Evolutionary conservation across 2,888 invertebrate genomes (phyloP).

Genomic region (Alloscopus bannaensis): DNA sequence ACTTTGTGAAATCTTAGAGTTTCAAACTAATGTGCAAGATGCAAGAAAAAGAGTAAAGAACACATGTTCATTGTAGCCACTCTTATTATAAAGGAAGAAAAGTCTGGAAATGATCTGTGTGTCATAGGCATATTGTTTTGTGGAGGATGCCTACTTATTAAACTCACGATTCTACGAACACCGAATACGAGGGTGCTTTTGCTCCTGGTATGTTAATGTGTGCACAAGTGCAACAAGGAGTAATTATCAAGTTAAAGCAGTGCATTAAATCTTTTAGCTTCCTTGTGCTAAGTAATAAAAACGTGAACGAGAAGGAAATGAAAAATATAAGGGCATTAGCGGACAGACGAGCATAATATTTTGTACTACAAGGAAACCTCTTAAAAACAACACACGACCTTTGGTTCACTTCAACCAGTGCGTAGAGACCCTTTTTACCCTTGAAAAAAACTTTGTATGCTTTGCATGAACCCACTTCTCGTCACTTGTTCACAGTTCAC

Average conservation of each 20-base stretch:
- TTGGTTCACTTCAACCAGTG: too few relatives aligned
- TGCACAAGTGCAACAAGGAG: constrained; percentile 56
- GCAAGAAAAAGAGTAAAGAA: constrained; percentile 2
- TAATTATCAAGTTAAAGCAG: constrained; percentile 58
- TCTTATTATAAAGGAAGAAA: too few relatives aligned
- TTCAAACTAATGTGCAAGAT: background rate
- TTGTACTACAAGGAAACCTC: too few relatives aligned
- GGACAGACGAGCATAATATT: too few relatives aligned
- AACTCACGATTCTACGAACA: too few relatives aligned
- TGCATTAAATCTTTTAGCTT: constrained; percentile 60
- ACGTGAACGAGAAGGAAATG: constrained; percentile 4
- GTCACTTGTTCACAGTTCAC: constrained; percentile 45
- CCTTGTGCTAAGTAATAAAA: constrained; percentile 51
- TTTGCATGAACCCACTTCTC: background rate
- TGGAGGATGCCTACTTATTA: too few relatives aligned
- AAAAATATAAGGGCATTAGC: constrained; percentile 9
- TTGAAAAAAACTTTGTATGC: constrained; percentile 33
- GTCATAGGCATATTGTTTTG: too few relatives aligned
- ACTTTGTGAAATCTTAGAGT: too few relatives aligned
- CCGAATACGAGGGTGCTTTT: constrained; percentile 2
- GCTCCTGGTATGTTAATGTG: constrained; percentile 25
- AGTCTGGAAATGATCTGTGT: too few relatives aligned
- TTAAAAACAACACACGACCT: too few relatives aligned
- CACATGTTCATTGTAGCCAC: constrained; percentile 1
- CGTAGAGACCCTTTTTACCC: constrained; percentile 8